Evolutionary conservation across 2,888 invertebrate species (phyloP).

Genomic region (Athalia circularis): DNA sequence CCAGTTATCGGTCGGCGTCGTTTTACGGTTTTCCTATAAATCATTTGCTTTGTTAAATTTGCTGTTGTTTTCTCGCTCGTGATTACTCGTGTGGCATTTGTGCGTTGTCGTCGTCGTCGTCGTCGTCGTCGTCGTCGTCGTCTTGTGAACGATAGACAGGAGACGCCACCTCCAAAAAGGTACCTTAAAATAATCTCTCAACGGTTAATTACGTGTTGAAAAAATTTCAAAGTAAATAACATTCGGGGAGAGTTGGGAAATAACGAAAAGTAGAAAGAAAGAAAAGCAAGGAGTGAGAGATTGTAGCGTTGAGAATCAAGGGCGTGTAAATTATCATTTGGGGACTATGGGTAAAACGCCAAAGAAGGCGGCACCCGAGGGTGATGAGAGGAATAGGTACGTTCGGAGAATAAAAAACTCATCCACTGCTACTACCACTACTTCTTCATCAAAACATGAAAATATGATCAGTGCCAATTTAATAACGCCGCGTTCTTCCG

Average conservation of each 20-base stretch:
- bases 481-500: slow-evolving; percentile 52
- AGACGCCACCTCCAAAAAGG: background rate
- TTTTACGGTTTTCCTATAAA: background rate
- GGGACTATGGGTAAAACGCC: slow-evolving; percentile 67
- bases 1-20: background rate
- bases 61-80: too few relatives aligned
- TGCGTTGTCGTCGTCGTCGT: too few relatives aligned
- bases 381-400: slow-evolving; percentile 70
- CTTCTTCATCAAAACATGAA: slow-evolving; percentile 61
- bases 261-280: too few relatives aligned
- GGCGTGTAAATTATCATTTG: background rate
- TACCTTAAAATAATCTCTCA: background rate
- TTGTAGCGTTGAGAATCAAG: background rate
- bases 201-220: background rate
- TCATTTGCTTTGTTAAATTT: too few relatives aligned
- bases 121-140: background rate
- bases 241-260: too few relatives aligned
- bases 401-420: slow-evolving; percentile 66
- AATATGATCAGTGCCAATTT: slow-evolving; percentile 56
- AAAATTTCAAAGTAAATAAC: too few relatives aligned
- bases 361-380: slow-evolving; percentile 69
- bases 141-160: slow-evolving; percentile 4
- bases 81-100: too few relatives aligned
- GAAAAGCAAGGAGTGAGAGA: too few relatives aligned
- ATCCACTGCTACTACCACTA: slow-evolving; percentile 43